phyloP scores from a whole-genome alignment of 1,140 invertebrate species.

The Bacillus rossius region DNA sequence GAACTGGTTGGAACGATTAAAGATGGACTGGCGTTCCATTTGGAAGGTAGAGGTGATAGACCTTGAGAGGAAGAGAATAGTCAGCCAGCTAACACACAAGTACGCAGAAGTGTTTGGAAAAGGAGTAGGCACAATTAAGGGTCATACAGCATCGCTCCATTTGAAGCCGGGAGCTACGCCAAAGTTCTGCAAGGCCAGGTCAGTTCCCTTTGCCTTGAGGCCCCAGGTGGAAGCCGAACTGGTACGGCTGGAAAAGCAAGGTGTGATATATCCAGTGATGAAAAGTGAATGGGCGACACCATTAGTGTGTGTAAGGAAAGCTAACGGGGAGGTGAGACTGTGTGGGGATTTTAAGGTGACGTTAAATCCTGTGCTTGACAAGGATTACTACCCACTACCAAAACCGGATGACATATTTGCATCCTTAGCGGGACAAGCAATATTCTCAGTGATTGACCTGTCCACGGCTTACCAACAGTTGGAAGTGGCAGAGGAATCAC shows the following conservation, averaged over 20 bases:
- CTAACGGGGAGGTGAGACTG: conserved; percentile 29
- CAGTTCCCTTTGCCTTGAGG: conserved; percentile 26
- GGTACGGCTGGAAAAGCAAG: conserved; percentile 19
- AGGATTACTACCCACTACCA: conserved; percentile 25
- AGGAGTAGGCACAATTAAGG: too few relatives aligned
- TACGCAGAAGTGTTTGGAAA: too few relatives aligned
- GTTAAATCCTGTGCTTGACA: conserved; percentile 3
- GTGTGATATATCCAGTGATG: conserved; percentile 21
- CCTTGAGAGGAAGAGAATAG: too few relatives aligned
- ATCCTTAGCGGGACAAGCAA: conserved; percentile 10
- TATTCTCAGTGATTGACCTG: conserved; percentile 34
- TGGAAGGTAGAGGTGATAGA: too few relatives aligned
- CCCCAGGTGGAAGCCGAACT: conserved; percentile 31
- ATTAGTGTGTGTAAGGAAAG: conserved; percentile 29
- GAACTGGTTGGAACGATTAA: too few relatives aligned
- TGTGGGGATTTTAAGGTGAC: conserved; percentile 30
- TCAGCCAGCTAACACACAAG: too few relatives aligned
- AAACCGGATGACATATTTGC: conserved; percentile 15
- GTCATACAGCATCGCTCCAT: not conserved
- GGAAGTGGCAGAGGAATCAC: conserved; percentile 26
- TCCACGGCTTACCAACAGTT: conserved; percentile 31
- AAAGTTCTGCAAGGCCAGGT: conserved; percentile 17
- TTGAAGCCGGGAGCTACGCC: conserved; percentile 15
- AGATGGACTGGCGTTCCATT: too few relatives aligned
- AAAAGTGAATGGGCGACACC: conserved; percentile 34